phyloP scores from a whole-genome alignment of 2,888 invertebrate genomes.

The Hyppa rectilinea region DNA sequence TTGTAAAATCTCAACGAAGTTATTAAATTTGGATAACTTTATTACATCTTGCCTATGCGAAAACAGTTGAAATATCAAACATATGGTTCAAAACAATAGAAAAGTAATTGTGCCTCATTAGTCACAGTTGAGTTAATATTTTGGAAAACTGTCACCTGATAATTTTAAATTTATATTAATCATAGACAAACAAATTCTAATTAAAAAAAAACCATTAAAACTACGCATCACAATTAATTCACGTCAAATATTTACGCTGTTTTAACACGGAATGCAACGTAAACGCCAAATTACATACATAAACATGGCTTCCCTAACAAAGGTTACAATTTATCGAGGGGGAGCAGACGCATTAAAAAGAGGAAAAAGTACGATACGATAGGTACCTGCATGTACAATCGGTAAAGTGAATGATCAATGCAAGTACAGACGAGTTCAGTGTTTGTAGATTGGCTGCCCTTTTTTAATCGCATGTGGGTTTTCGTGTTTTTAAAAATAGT shows the following conservation, averaged over 20 bases:
- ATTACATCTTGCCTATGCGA: not conserved
- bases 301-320: slow-evolving; percentile 82
- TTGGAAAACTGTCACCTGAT: not conserved
- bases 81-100: too few relatives aligned
- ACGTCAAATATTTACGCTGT: slow-evolving; percentile 50
- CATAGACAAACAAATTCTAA: slow-evolving; percentile 6
- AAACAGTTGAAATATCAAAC: too few relatives aligned
- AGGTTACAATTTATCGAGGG: slow-evolving; percentile 83
- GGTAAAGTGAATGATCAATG: slow-evolving; percentile 71
- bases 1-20: slow-evolving; percentile 4
- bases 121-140: too few relatives aligned
- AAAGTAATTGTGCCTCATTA: too few relatives aligned
- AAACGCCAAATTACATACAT: slow-evolving; percentile 80
- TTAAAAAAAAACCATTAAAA: slow-evolving; percentile 40
- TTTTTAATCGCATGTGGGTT: slow-evolving; percentile 24
- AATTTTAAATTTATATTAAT: not conserved
- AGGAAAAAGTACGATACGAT: slow-evolving; percentile 69
- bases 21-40: not conserved
- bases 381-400: slow-evolving; percentile 63
- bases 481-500: slow-evolving; percentile 17
- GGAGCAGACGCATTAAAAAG: slow-evolving; percentile 80
- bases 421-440: slow-evolving; percentile 44
- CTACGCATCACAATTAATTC: slow-evolving; percentile 54
- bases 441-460: slow-evolving; percentile 43
- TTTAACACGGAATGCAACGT: slow-evolving; percentile 53